Conservation (phyloP, 1,140 invertebrate species). For the Monochamus saltuarius region DNA sequence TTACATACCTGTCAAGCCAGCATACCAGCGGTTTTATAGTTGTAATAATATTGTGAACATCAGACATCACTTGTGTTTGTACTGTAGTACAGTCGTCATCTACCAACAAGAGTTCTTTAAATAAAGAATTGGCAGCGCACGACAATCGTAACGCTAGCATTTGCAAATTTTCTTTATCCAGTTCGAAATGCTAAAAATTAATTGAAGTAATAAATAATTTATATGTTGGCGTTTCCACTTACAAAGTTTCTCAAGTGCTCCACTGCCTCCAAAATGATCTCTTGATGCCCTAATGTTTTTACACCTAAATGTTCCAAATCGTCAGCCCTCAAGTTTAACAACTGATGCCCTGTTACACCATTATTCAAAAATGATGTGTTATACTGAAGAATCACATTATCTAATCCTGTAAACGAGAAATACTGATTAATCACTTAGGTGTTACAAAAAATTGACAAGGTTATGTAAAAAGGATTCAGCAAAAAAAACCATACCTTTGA, state of each 20-base stretch:
- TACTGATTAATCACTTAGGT: slow-evolving; percentile 5
- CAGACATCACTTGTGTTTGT: slow-evolving; percentile 78
- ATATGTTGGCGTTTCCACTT: slow-evolving; percentile 49
- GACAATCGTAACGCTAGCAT: slow-evolving; percentile 80
- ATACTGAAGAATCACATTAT: slow-evolving; percentile 78
- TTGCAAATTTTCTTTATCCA: slow-evolving; percentile 88
- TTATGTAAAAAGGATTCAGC: slow-evolving; percentile 1
- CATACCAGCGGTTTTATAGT: slow-evolving; percentile 85
- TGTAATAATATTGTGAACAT: slow-evolving; percentile 79
- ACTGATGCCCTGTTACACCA: slow-evolving; percentile 76
- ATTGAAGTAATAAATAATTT: slow-evolving; percentile 29
- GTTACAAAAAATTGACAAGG: slow-evolving; percentile 8
- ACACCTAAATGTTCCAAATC: slow-evolving; percentile 86
- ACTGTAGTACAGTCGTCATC: slow-evolving; percentile 67
- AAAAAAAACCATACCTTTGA: slow-evolving; percentile 69
- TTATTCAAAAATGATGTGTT: slow-evolving; percentile 79
- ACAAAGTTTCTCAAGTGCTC: slow-evolving; percentile 86
- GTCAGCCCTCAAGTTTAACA: slow-evolving; percentile 80
- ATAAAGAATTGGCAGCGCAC: slow-evolving; percentile 78
- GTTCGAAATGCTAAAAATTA: slow-evolving; percentile 78
- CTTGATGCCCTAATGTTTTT: slow-evolving; percentile 86
- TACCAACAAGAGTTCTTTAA: slow-evolving; percentile 65
- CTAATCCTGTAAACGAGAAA: slow-evolving; percentile 66
- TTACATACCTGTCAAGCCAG: slow-evolving; percentile 74
- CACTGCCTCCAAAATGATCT: slow-evolving; percentile 86